Evolutionary conservation across 2,113 vertebrate genomes (phyloP).

Genomic region (Ardeotis arabs): DNA sequence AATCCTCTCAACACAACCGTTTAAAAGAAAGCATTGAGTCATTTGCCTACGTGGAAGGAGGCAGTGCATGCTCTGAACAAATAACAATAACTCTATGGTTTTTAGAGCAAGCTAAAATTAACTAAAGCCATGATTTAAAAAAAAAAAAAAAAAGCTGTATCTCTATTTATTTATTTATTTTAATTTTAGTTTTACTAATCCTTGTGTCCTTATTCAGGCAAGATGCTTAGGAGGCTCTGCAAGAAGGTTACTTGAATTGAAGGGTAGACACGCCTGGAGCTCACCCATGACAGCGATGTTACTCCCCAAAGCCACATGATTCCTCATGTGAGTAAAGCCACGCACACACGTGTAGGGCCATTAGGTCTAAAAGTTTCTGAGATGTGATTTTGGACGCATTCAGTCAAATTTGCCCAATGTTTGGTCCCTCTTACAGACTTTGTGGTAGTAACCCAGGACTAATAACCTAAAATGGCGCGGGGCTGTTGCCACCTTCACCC

Average conservation of each 20-base stretch:
- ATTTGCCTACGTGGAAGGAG: conserved; percentile 58
- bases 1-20: conserved; percentile 43
- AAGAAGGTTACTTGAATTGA: neutral
- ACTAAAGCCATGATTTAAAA: neutral
- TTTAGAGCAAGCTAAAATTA: conserved; percentile 60
- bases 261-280: neutral
- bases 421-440: neutral
- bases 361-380: neutral
- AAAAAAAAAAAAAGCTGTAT: neutral
- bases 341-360: accelerated
- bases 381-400: neutral
- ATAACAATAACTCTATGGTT: conserved; percentile 47
- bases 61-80: conserved; percentile 6
- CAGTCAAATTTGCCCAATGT: accelerated
- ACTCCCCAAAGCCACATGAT: neutral
- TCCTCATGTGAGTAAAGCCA: accelerated
- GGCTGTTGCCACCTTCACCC: neutral
- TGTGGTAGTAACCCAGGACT: neutral
- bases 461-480: neutral
- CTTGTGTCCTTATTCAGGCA: neutral
- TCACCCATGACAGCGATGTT: neutral
- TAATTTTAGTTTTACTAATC: neutral
- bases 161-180: neutral
- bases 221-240: neutral
- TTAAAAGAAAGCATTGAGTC: conserved; percentile 53